Evolutionary conservation across 2,113 vertebrate genomes (phyloP).

Genomic region (Neopipo cinnamomea): DNA sequence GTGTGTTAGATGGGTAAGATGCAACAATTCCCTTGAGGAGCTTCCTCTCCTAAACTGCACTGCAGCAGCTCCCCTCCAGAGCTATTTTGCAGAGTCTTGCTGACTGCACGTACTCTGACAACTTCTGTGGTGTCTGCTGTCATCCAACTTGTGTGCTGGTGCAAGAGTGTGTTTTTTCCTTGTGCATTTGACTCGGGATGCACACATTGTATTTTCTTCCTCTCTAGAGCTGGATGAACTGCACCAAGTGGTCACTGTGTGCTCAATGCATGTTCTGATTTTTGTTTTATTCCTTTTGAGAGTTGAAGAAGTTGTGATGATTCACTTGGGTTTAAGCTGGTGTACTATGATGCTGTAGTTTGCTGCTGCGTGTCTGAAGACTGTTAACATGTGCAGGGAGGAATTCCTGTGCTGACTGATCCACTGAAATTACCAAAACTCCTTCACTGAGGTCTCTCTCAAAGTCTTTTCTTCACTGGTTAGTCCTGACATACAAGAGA

Average conservation of each 20-base stretch:
- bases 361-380: not conserved
- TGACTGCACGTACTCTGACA: not conserved
- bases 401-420: not conserved
- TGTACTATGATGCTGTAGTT: not conserved
- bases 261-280: not conserved
- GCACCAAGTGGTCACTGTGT: not conserved
- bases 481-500: not conserved
- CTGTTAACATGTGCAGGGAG: not conserved
- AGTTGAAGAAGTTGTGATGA: not conserved
- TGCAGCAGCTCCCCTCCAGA: not conserved
- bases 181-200: not conserved
- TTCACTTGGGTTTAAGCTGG: not conserved
- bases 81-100: not conserved
- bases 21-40: not conserved
- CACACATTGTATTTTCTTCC: not conserved
- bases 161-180: not conserved
- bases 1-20: not conserved
- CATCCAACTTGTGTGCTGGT: not conserved
- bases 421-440: not conserved
- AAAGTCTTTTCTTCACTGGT: not conserved
- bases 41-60: not conserved
- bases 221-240: not conserved
- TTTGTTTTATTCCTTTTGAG: not conserved
- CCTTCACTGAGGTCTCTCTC: not conserved
- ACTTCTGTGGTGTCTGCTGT: not conserved